A percentile compares a stretch with the other conserved stretches of the same genome.
These are phyloP conservation scores for Ptychoptera albimana DNA, from an alignment of 2,888 invertebrate species.

Conservation along the genomic window DNA sequence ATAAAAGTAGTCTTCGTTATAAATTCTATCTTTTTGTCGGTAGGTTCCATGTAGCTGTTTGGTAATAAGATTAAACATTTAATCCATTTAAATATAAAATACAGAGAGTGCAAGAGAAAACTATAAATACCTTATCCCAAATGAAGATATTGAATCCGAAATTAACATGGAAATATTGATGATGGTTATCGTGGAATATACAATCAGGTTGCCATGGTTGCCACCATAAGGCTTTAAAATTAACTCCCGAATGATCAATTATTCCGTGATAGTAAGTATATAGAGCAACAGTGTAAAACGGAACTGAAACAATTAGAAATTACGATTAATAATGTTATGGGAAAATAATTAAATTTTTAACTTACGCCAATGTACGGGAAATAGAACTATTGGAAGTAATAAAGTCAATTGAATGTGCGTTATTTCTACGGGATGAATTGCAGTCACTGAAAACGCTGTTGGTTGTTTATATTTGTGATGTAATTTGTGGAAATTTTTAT, in stretches of 20 bases:
- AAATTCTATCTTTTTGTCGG: conserved; percentile 42
- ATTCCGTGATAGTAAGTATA: conserved; percentile 58
- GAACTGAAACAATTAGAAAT: conserved; percentile 19
- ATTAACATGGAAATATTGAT: conserved; percentile 63
- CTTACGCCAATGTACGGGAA: conserved; percentile 55
- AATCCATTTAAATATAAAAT: conserved; percentile 6
- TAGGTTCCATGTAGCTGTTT: conserved; percentile 52
- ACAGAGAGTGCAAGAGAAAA: background rate
- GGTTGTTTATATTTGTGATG: conserved; percentile 64
- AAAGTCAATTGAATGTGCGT: conserved; percentile 43
- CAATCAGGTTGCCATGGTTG: conserved; percentile 61
- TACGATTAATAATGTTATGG: background rate
- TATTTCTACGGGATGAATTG: conserved; percentile 57
- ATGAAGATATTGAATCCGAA: conserved; percentile 53
- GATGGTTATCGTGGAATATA: conserved; percentile 62
- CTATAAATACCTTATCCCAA: conserved; percentile 45
- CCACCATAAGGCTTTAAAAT: conserved; percentile 58
- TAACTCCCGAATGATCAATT: conserved; percentile 58
- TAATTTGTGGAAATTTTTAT: conserved; percentile 54
- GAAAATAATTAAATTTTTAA: conserved; percentile 11
- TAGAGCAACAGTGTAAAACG: conserved; percentile 30
- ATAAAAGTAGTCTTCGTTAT: conserved; percentile 50
- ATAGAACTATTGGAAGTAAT: conserved; percentile 41
- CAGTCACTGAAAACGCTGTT: conserved; percentile 57
- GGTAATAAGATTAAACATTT: background rate